phyloP scores from a whole-genome alignment of 2,797 vertebrate genomes.

The Cheirogaleus major region DNA sequence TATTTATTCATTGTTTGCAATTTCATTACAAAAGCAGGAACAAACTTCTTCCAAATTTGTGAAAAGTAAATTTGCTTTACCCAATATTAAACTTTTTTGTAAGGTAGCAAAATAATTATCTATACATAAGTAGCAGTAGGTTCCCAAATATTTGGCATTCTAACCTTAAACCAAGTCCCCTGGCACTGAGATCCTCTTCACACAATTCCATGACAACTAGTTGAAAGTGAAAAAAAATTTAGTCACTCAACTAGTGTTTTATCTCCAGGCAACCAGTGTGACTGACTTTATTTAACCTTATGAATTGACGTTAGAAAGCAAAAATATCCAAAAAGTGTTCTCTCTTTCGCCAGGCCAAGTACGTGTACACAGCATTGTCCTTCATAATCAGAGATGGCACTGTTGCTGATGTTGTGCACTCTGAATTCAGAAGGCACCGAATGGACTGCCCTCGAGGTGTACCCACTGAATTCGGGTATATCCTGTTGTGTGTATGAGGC shows the following conservation, averaged over 20 bases:
- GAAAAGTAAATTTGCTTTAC: neutral
- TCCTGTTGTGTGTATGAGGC: neutral
- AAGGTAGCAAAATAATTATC: neutral
- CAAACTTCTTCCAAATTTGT: neutral
- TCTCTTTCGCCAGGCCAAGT: neutral
- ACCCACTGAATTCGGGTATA: neutral
- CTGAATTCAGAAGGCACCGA: neutral
- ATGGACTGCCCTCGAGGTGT: neutral
- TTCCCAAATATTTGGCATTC: neutral
- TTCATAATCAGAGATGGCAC: neutral
- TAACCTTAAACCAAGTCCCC: neutral
- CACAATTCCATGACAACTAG: neutral
- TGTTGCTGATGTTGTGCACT: neutral
- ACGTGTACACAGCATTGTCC: neutral
- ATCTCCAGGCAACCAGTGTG: neutral
- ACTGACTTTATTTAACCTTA: neutral
- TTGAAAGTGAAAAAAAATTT: neutral
- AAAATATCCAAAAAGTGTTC: neutral
- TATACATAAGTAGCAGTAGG: neutral
- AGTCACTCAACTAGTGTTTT: neutral
- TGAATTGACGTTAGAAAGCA: neutral
- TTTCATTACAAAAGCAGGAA: neutral
- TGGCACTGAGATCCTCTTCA: neutral
- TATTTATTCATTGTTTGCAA: neutral
- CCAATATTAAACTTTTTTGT: neutral